Evolutionary conservation across 2,113 vertebrate species (phyloP).

Genomic region (Phoenicopterus ruber): DNA sequence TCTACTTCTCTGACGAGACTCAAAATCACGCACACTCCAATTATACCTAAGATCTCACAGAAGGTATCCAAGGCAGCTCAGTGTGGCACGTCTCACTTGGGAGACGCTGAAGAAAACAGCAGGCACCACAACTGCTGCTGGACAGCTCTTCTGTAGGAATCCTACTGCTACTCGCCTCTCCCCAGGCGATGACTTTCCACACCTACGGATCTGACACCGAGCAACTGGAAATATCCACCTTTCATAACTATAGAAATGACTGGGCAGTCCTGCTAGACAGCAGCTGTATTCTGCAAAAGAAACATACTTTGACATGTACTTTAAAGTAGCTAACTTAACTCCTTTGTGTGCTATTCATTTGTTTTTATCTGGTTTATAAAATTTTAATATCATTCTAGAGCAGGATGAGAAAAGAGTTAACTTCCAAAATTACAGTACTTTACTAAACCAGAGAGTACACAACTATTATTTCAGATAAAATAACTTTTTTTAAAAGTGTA

Average conservation of each 20-base stretch:
- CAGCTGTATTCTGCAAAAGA: background rate
- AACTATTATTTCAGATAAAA: background rate
- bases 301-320: rapidly evolving
- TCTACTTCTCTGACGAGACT: background rate
- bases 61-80: background rate
- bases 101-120: background rate
- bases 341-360: background rate
- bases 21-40: background rate
- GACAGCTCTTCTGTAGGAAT: background rate
- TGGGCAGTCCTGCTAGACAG: background rate
- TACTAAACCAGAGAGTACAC: background rate
- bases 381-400: background rate
- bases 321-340: background rate
- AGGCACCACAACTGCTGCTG: background rate
- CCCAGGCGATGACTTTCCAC: rapidly evolving
- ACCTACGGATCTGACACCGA: background rate
- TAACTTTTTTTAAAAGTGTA: background rate
- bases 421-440: background rate
- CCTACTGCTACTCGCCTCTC: background rate
- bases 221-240: background rate
- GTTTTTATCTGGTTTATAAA: background rate
- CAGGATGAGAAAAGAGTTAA: background rate
- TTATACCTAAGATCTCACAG: background rate
- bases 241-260: background rate
- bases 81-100: background rate